Base-by-base conservation (phyloP, 1,140 invertebrate species). In the Nebria ingens region DNA sequence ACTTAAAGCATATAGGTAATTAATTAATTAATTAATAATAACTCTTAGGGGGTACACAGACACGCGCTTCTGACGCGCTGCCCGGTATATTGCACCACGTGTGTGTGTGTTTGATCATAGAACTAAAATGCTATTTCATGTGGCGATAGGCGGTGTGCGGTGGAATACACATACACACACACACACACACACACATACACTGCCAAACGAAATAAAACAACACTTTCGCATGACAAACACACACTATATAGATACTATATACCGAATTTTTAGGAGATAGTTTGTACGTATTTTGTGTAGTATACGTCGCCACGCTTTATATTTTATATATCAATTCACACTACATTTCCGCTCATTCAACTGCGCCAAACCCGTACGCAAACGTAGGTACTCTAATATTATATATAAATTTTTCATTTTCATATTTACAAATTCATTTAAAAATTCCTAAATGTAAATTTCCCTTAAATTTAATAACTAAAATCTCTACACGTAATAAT, bases 341-440 rank as follows among this genome's bases (percentile, higher is more conserved):
- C 55, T 53, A 23, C 51, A 53, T 57, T n/a, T 38, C 25, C 51
- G 40, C 52, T 40, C 20, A 45, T 45, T 17, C 40, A 17, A 45
- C 54, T 20, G 57, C 59, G 57, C 57, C 52, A 51, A 61, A 52
- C 56, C 55, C 62, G 23, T 52, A 23, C 6, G 19, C 53, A 55
- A 59, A 55, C 61, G 58, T n/a, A n/a, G n/a, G n/a, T 54, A 53
- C 55, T 62, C 65, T 68, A 66, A 69, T 69, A 68, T 68, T 68
- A 67, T 66, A 71, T 70, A 70, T 70, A 70, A 68, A 68, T 68
- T 68, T 69, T 68, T n/a, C n/a, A n/a, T n/a, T 60, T 54, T 58
- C 19, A 61, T 71, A 70, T 70, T 63, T 71, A 71, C 69, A 71
- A 71, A 70, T 71, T 71, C 62, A 70, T 71, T 71, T 71, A 70